phyloP scores from a whole-genome alignment of 2,888 invertebrate species.

The Chrysolina haemoptera region DNA sequence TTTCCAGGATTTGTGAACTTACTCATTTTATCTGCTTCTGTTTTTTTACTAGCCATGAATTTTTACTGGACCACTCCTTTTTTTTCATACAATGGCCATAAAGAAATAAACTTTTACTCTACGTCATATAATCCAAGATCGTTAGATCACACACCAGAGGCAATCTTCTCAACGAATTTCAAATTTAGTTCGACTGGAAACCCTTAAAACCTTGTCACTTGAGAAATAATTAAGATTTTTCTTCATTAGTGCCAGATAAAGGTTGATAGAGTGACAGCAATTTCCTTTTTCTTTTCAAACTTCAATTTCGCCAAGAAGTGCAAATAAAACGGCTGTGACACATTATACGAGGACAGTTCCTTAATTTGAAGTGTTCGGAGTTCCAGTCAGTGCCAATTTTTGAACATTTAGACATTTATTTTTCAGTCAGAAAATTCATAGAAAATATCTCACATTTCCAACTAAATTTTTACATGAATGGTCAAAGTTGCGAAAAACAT shows the following conservation, averaged over 20 bases:
- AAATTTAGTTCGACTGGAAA: slow-evolving; percentile 15
- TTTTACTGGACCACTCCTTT: no score
- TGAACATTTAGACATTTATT: background rate
- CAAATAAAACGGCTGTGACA: slow-evolving; percentile 44
- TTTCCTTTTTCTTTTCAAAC: slow-evolving; percentile 44
- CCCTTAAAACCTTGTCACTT: slow-evolving; percentile 19
- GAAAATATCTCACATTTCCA: no score
- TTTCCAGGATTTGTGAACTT: no score
- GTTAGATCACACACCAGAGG: background rate
- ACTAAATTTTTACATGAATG: no score
- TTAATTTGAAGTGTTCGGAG: background rate
- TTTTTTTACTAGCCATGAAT: no score
- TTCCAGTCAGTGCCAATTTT: background rate
- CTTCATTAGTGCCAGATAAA: slow-evolving; percentile 23
- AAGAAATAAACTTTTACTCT: no score
- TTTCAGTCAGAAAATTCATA: background rate
- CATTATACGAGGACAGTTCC: slow-evolving; percentile 5
- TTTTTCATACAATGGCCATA: no score
- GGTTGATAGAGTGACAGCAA: slow-evolving; percentile 39
- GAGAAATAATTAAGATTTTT: slow-evolving; percentile 31
- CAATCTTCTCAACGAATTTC: slow-evolving; percentile 7
- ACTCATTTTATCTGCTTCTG: no score
- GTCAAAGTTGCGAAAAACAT: no score
- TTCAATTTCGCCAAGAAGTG: slow-evolving; percentile 48
- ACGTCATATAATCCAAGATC: background rate